Evolutionary conservation across 64 coral and sea anemone species (phyloP), one percentile per base, ranked within the genome.

Genomic region (Hydrozoanthus tunicans): DNA sequence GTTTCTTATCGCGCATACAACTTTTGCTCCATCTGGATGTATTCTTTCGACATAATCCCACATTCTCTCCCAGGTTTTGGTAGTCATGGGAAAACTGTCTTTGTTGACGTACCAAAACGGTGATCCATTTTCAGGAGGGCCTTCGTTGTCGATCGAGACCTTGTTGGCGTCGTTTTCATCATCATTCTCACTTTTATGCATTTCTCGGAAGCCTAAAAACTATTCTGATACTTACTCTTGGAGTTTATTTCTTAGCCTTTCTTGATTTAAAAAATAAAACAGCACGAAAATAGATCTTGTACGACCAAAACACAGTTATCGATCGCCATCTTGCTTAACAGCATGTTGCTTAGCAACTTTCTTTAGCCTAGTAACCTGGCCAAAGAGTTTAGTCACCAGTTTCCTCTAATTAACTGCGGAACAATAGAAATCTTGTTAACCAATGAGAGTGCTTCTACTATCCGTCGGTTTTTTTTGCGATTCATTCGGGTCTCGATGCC

Each of bases 41-140:
- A 94, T 84, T 76, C 74, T 95, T 76, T 99, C 94, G 57, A 96
- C 94, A 81, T 99, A 94, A 8, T 59, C 70, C 97, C 97, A 99
- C 97, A 99, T 99, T 89, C 97, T 93, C 43, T 99, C 97, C 97
- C 94, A 99, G 8, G 90, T 93, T 66, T 92, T 94, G 51, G 90
- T 81, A 4, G 73, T 70, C 71, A 99, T 94, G 15, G 97, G 97
- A 78, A 99, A 93, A 23, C 97, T 92, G 75, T 92, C 94, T 73
- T 77, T 92, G 77, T 99, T 99, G 8, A 99, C 94, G 73, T 99
- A 99, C 79, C 95, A 99, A 53, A 91, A 81, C 4, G 91, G 90
- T 3, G 75, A 90, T 15, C 91, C 90, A 51, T 91, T 89, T 76
- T 65, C 26, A 66, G 15, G 59, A 13, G 6, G 51, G 14, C 59